Base-by-base conservation (phyloP, 2,113 vertebrate species). In the Butorides virescens region DNA sequence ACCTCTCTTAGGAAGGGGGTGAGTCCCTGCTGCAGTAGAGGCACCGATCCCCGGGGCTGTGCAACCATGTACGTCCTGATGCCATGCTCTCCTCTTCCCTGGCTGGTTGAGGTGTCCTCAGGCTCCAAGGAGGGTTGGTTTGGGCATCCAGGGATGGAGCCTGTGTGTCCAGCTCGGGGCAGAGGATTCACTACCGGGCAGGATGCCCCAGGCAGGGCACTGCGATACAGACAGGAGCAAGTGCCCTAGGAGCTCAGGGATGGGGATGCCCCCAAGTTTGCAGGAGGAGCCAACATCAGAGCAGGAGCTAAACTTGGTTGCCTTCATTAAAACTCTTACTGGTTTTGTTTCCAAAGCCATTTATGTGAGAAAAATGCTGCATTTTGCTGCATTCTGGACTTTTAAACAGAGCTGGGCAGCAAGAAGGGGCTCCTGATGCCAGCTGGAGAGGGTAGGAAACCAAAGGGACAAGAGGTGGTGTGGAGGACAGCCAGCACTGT, bases 31-130 rank as follows among this genome's bases (percentile, higher is more conserved):
- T 37, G 63, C 25, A 67, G 34, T 5, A 72, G 47, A 70, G 53
- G 53, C 36, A 73, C 34, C 0, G 1, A 68, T 44, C 9, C 18
- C 49, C 5, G 0, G 2, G 39, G 25, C 2, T 73, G 27, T 30
- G 73, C 53, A 75, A 68, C 65, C 1, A 0, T 22, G 4, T 9
- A 66, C 3, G 3, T 71, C 68, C 72, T 44, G 63, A 77, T 61
- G 53, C 44, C 3, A 1, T 20, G 23, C 21, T 80, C 27, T 11
- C 74, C 50, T 71, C 49, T 23, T 63, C 52, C 61, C 42, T 12
- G 18, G 25, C 27, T 59, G n/a, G 32, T 5, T 71, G 56, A 85
- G 37, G 26, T 50, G 37, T 56, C 20, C 29, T 34, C 1, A 44
- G 42, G 42, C 42, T 44, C 42, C 42, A 44, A 44, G 42, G 42